Conservation (phyloP, 30 jellyfish, hydroid and myxozoan species). For the Chironex yamaguchii region DNA sequence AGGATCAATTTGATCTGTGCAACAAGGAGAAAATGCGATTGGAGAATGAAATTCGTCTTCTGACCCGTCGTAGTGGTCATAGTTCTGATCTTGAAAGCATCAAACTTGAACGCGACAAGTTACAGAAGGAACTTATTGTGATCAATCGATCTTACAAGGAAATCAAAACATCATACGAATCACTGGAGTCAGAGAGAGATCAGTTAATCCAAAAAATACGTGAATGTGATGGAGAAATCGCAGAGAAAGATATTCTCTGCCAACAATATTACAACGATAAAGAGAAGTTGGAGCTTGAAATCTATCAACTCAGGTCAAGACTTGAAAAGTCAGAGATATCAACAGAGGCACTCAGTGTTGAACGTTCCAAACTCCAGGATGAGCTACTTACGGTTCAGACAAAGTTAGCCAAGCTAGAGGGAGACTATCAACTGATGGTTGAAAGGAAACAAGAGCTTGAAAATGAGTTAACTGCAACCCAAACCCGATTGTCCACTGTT, state of each 20-base stretch:
- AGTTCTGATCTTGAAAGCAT: slow-evolving; percentile 84
- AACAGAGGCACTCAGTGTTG: slow-evolving; percentile 73
- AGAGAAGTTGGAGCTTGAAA: slow-evolving; percentile 81
- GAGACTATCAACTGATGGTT: slow-evolving; percentile 83
- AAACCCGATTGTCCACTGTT: slow-evolving; percentile 73
- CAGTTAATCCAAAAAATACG: slow-evolving; percentile 57
- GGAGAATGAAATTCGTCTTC: slow-evolving; percentile 76
- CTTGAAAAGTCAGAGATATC: slow-evolving; percentile 85
- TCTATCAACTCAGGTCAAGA: slow-evolving; percentile 62
- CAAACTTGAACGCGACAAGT: slow-evolving; percentile 84
- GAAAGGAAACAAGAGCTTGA: slow-evolving; percentile 85
- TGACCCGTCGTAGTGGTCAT: slow-evolving; percentile 77
- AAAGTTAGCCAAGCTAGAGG: slow-evolving; percentile 82
- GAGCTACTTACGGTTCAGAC: slow-evolving; percentile 84
- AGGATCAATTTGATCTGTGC: slow-evolving; percentile 68
- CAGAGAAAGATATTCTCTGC: slow-evolving; percentile 60
- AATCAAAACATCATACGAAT: slow-evolving; percentile 68
- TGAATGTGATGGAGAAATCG: slow-evolving; percentile 58
- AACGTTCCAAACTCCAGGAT: slow-evolving; percentile 77
- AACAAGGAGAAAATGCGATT: slow-evolving; percentile 79
- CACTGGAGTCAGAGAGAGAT: slow-evolving; percentile 71
- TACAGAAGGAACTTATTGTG: slow-evolving; percentile 66
- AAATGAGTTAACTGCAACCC: slow-evolving; percentile 80
- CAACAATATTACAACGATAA: slow-evolving; percentile 80
- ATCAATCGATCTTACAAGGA: slow-evolving; percentile 70